These are phyloP conservation scores for Saguinus imperator DNA, from an alignment of 2,113 vertebrate genomes.

Conservation along the genomic window DNA sequence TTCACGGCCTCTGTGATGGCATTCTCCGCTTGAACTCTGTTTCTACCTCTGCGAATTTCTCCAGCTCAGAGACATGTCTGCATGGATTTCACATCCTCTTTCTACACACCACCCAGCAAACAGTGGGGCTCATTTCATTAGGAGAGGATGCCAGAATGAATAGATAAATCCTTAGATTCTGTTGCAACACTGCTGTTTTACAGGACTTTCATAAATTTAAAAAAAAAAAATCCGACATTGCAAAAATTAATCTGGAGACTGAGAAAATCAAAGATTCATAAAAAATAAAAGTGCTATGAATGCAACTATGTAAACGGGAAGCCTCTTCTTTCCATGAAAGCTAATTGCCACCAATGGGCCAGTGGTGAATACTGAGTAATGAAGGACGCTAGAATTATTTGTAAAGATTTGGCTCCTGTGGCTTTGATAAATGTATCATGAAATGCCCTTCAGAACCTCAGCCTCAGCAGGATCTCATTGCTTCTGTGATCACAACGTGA, in stretches of 20 bases:
- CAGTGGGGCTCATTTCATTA: fast-evolving
- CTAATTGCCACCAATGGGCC: constrained; percentile 1
- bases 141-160: not conserved
- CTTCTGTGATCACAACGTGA: constrained; percentile 7
- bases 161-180: not conserved
- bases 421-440: constrained; percentile 34
- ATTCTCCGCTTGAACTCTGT: not conserved
- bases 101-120: not conserved
- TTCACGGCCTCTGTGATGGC: not conserved
- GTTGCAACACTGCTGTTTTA: not conserved
- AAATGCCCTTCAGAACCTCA: not conserved
- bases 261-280: not conserved
- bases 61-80: not conserved
- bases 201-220: not conserved
- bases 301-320: not conserved
- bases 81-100: not conserved
- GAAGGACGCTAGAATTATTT: constrained; percentile 32
- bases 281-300: not conserved
- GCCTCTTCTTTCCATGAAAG: not conserved
- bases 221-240: not conserved
- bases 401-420: not conserved
- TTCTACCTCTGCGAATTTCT: not conserved
- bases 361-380: not conserved
- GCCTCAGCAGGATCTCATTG: not conserved
- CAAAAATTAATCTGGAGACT: not conserved